Conservation (phyloP, 2,888 invertebrate species). For the Ophraella communa region DNA sequence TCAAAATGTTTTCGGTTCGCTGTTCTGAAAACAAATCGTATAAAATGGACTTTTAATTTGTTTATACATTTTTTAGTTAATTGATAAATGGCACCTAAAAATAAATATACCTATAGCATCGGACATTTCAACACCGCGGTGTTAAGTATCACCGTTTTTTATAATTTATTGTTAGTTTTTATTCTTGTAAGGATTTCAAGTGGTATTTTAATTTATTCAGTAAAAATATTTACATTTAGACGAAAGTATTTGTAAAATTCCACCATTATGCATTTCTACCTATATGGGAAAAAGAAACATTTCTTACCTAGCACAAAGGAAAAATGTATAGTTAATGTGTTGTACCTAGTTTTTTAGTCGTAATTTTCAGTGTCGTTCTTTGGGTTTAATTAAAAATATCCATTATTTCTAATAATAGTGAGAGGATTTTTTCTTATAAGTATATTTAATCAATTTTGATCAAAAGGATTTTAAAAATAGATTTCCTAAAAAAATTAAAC, state of each 20-base stretch:
- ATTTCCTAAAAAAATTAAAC: no score
- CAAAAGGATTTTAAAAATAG: no score
- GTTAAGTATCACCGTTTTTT: neutral
- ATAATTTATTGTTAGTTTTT: neutral
- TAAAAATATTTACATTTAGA: neutral
- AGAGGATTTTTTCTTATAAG: no score
- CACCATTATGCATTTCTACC: neutral
- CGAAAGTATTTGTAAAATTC: neutral
- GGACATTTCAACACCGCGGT: neutral
- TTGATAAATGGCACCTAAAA: neutral
- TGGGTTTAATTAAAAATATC: no score
- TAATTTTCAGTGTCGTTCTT: no score
- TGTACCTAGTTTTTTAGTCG: neutral
- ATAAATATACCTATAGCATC: no score
- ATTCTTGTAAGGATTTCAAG: neutral
- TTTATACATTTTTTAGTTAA: constrained; percentile 1
- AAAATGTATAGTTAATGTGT: neutral
- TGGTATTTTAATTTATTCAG: neutral
- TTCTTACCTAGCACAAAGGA: neutral
- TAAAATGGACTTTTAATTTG: constrained; percentile 3
- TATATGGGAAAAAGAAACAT: neutral
- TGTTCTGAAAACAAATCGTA: constrained; percentile 1
- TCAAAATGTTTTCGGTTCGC: neutral
- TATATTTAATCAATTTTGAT: no score
- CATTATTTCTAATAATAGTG: no score